phyloP scores from a whole-genome alignment of 2,113 vertebrate genomes.

The Pygoscelis antarcticus region DNA sequence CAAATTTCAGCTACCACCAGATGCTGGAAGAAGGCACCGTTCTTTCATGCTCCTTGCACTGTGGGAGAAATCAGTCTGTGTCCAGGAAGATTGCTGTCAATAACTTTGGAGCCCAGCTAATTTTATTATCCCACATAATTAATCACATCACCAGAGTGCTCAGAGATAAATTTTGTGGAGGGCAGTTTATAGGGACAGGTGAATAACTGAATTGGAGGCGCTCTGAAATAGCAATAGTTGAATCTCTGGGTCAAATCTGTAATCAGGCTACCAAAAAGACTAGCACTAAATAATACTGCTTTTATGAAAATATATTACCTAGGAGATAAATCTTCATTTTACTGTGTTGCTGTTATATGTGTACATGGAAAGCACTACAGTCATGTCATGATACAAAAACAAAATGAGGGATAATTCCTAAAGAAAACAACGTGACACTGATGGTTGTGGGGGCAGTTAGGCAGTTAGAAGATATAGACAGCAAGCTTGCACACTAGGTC shows the following conservation, averaged over 20 bases:
- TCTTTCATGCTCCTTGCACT: not conserved
- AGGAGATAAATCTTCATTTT: not conserved
- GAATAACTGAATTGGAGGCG: not conserved
- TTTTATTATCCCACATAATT: conserved; percentile 15
- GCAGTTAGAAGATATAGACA: not conserved
- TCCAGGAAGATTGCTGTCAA: not conserved
- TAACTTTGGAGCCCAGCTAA: not conserved
- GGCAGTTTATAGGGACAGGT: not conserved
- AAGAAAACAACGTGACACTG: not conserved
- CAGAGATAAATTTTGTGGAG: not conserved
- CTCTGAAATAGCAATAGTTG: not conserved
- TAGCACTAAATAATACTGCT: not conserved
- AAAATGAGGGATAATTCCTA: not conserved
- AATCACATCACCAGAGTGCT: not conserved
- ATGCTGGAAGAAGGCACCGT: not conserved
- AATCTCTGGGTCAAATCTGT: not conserved
- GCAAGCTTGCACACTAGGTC: not conserved
- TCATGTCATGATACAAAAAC: not conserved
- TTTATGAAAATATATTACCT: not conserved
- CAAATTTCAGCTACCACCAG: not conserved
- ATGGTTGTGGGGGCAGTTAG: not conserved
- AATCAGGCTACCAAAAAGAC: not conserved
- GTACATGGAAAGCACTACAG: not conserved
- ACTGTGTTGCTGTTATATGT: not conserved
- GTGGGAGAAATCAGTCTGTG: not conserved